phyloP scores from a whole-genome alignment of 2,888 invertebrate species.

The Metacarcinus magister region DNA sequence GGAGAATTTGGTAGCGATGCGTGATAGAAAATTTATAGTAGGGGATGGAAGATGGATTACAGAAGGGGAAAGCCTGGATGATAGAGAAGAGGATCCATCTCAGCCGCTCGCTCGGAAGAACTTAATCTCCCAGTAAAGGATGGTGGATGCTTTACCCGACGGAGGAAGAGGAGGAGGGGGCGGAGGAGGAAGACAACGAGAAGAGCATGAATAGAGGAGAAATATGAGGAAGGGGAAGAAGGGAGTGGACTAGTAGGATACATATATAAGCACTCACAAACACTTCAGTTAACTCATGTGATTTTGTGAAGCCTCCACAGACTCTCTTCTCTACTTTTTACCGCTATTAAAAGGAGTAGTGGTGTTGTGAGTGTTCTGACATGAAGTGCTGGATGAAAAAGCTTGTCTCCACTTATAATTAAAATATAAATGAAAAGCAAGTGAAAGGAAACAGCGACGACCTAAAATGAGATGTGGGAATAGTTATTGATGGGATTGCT shows the following conservation, averaged over 20 bases:
- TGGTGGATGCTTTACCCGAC: slow-evolving; percentile 29
- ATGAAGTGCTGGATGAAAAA: neutral
- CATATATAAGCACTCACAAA: neutral
- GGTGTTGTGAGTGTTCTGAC: neutral
- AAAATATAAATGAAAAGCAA: neutral
- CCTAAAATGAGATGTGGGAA: neutral
- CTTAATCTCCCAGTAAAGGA: neutral
- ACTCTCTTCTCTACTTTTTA: neutral
- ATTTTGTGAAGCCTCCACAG: neutral
- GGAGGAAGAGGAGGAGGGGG: neutral
- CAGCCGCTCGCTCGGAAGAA: neutral
- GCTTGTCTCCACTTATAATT: neutral
- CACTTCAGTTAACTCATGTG: neutral
- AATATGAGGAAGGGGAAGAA: neutral
- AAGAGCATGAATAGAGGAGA: neutral
- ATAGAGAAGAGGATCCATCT: neutral
- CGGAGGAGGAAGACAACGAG: no score
- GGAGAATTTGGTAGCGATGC: slow-evolving; percentile 52
- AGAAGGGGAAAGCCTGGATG: slow-evolving; percentile 51
- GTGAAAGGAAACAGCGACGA: neutral
- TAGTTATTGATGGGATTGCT: neutral
- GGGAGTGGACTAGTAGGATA: neutral
- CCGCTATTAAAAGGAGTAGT: neutral
- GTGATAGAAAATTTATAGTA: slow-evolving; percentile 64
- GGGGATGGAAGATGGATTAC: slow-evolving; percentile 64